A percentile compares a stretch with the other conserved stretches of the same genome.
Evolutionary conservation across 1,140 invertebrate species (phyloP).

Genomic region (Archivesica marissinica): DNA sequence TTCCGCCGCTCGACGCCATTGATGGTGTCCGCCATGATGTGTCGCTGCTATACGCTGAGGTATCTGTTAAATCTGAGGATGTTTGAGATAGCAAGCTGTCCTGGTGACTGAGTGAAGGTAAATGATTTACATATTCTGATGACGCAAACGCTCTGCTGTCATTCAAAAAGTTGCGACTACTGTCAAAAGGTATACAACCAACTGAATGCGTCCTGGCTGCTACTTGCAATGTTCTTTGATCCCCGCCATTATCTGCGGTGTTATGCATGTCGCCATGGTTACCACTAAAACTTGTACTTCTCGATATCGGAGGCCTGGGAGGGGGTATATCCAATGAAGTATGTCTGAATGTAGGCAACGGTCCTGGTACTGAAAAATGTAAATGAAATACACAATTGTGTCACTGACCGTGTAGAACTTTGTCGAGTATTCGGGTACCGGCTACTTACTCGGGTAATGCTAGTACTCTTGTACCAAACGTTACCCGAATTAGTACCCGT

Average conservation of each 20-base stretch:
- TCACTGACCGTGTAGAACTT: too few relatives aligned
- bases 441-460: too few relatives aligned
- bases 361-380: not conserved
- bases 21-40: constrained; percentile 30
- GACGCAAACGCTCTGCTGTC: not conserved
- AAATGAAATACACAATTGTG: too few relatives aligned
- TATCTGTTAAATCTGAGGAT: constrained; percentile 11
- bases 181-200: constrained; percentile 10
- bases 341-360: not conserved
- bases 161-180: not conserved
- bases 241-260: not conserved
- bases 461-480: too few relatives aligned
- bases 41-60: constrained; percentile 37
- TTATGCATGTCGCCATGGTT: not conserved
- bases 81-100: not conserved
- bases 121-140: not conserved
- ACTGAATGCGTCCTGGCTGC: constrained; percentile 9
- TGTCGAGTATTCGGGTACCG: too few relatives aligned
- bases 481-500: too few relatives aligned
- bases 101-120: not conserved
- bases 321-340: not conserved
- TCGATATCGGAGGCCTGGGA: not conserved
- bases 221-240: not conserved
- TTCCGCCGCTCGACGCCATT: not conserved
- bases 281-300: constrained; percentile 36